Conservation (phyloP, 2,797 vertebrate species). For the Sus cebifrons region DNA sequence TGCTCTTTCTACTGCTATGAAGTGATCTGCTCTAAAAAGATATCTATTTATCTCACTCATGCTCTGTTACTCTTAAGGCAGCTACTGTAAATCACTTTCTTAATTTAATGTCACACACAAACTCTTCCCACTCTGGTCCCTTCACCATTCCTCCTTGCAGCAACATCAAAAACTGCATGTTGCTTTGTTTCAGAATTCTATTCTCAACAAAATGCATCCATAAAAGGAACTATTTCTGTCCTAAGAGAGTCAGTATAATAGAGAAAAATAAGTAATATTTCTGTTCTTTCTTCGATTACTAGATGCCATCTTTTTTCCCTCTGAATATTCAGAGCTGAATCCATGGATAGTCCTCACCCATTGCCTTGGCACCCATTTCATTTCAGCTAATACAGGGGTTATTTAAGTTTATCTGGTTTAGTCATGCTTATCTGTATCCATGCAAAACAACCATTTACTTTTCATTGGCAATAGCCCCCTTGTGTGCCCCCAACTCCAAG, state of each 20-base stretch:
- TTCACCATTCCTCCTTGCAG: neutral
- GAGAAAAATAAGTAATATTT: neutral
- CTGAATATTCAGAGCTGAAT: neutral
- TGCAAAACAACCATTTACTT: neutral
- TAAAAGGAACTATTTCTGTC: slow-evolving; percentile 20
- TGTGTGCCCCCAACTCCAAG: accelerated
- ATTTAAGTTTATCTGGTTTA: neutral
- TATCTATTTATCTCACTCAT: neutral
- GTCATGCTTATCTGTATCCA: neutral
- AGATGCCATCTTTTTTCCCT: neutral
- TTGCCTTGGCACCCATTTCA: neutral
- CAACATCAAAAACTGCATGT: neutral
- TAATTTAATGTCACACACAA: neutral
- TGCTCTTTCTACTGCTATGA: neutral
- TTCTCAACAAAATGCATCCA: neutral
- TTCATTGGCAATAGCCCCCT: neutral
- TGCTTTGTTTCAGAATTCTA: neutral
- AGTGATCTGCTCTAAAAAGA: neutral
- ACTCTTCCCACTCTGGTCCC: neutral
- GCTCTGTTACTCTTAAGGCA: neutral
- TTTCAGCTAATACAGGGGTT: neutral
- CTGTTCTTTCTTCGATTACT: neutral
- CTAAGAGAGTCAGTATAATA: neutral
- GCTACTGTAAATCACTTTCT: slow-evolving; percentile 31
- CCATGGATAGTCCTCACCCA: neutral